Conservation (phyloP, 1,140 invertebrate species). For the Rhagoletis pomonella region DNA sequence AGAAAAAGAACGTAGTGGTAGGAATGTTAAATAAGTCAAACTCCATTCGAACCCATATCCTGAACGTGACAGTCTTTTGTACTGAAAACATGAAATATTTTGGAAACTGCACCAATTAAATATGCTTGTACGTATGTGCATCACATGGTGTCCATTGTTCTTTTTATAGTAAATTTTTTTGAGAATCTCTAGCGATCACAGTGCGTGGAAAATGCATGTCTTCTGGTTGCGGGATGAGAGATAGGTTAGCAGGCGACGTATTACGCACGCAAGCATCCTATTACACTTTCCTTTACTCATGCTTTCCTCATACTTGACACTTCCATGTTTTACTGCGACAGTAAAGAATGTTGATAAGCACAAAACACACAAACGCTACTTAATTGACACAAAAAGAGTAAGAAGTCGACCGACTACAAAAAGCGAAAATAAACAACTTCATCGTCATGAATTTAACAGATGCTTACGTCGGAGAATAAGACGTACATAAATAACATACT, state of each 20-base stretch:
- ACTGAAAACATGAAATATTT: background rate
- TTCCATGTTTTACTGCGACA: background rate
- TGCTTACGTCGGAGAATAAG: background rate
- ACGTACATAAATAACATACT: background rate
- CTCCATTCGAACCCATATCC: too few species aligned
- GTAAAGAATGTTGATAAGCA: constrained; percentile 45
- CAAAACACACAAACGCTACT: constrained; percentile 15
- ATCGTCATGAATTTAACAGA: constrained; percentile 16
- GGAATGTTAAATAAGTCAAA: too few species aligned
- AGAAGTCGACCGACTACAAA: background rate
- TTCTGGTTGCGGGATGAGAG: background rate
- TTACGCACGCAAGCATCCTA: background rate
- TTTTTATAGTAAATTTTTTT: background rate
- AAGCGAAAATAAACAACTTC: constrained; percentile 4
- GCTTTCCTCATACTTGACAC: background rate
- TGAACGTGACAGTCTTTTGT: too few species aligned
- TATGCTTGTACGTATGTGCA: background rate
- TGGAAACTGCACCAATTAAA: constrained; percentile 24
- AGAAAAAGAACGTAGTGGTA: too few species aligned
- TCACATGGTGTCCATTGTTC: background rate
- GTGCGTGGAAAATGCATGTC: background rate
- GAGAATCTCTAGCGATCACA: background rate
- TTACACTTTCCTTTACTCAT: constrained; percentile 1
- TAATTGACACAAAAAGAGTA: constrained; percentile 10
- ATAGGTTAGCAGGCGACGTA: background rate